Percentiles rank a stretch among this genome's conserved stretches.
These are phyloP conservation scores for Pseudococcus jackbeardsleyi DNA, from an alignment of 2,888 invertebrate species.

Conservation along the genomic window DNA sequence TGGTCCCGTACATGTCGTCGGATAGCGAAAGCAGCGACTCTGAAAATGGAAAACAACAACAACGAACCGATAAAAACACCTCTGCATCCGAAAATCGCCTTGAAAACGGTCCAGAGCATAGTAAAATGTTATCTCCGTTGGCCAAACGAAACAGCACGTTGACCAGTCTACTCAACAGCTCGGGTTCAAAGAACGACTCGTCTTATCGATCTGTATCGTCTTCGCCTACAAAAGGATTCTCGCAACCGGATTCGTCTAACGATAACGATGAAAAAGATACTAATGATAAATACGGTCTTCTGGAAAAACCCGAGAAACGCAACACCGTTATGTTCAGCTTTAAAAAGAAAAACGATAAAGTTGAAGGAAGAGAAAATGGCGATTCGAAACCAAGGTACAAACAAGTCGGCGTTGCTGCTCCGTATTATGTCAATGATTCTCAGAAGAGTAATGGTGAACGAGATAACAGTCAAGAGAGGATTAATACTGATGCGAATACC, in stretches of 20 bases:
- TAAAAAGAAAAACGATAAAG: not conserved
- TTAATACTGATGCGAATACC: not conserved
- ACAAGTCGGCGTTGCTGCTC: constrained; percentile 31
- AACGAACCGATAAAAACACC: constrained; percentile 41
- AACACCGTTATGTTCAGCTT: constrained; percentile 42
- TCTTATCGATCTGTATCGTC: not conserved
- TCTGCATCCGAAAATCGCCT: constrained; percentile 9
- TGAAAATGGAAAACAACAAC: not conserved
- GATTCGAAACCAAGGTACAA: constrained; percentile 6
- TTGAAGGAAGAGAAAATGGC: constrained; percentile 10
- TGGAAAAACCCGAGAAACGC: constrained; percentile 50
- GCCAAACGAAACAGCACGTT: constrained; percentile 61
- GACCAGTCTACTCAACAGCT: constrained; percentile 57
- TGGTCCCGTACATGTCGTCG: constrained; percentile 66
- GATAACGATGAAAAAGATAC: not conserved
- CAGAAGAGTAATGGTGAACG: constrained; percentile 5
- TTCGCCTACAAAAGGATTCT: constrained; percentile 7
- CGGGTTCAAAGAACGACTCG: constrained; percentile 35
- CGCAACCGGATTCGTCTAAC: not conserved
- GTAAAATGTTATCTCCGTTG: constrained; percentile 47
- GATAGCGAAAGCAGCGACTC: constrained; percentile 64
- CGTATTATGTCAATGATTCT: constrained; percentile 23
- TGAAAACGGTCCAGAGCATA: not conserved
- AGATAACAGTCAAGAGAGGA: not conserved
- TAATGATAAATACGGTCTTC: not conserved